phyloP scores from a whole-genome alignment of 2,797 vertebrate genomes.

The Mustela erminea region DNA sequence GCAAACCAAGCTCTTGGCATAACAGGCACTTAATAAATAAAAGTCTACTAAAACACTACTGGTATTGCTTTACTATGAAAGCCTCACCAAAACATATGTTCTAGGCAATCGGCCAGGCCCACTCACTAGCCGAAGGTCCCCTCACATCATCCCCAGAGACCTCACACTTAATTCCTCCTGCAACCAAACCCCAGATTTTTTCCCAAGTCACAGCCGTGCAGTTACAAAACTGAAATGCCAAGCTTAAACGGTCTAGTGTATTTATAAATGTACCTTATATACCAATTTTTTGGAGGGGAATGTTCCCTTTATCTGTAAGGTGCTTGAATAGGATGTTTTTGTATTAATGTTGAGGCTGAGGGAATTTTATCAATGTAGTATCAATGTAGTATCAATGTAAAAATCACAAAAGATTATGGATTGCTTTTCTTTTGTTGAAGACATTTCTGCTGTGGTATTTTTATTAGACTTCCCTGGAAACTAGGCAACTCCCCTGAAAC shows the following conservation, averaged over 20 bases:
- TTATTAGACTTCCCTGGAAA: slow-evolving; percentile 33
- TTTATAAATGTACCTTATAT: not conserved
- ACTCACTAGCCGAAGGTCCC: not conserved
- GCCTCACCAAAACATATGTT: not conserved
- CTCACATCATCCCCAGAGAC: not conserved
- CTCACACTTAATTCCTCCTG: not conserved
- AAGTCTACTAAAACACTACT: not conserved
- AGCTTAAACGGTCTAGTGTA: not conserved
- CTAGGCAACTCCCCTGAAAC: not conserved
- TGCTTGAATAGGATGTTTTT: not conserved
- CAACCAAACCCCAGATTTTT: not conserved
- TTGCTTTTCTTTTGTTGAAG: not conserved
- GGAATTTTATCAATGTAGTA: not conserved
- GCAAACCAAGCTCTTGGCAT: not conserved
- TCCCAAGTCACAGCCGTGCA: not conserved
- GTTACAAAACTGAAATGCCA: not conserved
- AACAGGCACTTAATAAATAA: not conserved
- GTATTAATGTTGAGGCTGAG: not conserved
- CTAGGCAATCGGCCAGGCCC: not conserved
- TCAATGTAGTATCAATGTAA: not conserved
- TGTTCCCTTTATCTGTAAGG: not conserved
- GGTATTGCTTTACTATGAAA: not conserved
- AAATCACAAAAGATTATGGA: not conserved
- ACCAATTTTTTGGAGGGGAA: not conserved
- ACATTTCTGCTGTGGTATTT: not conserved